Percentiles rank a stretch among this genome's conserved stretches.
These are phyloP conservation scores for Calephelis perditalis DNA, from an alignment of 2,888 invertebrate species.

Conservation along the genomic window DNA sequence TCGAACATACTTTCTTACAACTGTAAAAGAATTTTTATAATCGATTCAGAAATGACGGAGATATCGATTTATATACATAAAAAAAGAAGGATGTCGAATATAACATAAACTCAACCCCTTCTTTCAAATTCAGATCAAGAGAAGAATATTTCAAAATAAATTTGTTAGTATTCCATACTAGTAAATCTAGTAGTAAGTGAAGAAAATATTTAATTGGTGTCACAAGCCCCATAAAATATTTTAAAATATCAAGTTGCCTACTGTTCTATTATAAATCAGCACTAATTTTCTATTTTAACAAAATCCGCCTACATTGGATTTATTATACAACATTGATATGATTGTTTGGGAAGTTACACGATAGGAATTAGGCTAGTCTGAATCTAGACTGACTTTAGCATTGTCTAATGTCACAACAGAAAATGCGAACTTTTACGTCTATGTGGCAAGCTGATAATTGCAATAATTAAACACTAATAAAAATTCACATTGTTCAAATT, in stretches of 20 bases:
- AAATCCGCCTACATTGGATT: constrained; percentile 22
- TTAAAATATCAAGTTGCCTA: constrained; percentile 14
- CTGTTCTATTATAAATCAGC: constrained; percentile 22
- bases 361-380: constrained; percentile 28
- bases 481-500: constrained; percentile 69
- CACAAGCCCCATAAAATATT: background rate
- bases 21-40: no score
- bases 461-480: constrained; percentile 43
- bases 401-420: constrained; percentile 28
- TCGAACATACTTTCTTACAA: no score
- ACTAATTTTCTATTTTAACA: constrained; percentile 19
- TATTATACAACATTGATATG: constrained; percentile 27
- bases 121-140: no score
- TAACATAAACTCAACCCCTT: no score
- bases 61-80: no score
- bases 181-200: background rate
- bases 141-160: no score
- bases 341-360: constrained; percentile 22
- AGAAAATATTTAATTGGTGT: background rate
- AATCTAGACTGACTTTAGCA: constrained; percentile 34
- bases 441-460: constrained; percentile 69
- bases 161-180: background rate
- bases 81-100: no score
- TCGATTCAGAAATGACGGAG: no score
- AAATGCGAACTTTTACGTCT: constrained; percentile 46